Conservation (phyloP, 2,113 vertebrate genomes). For the Scartelaos histophorus region DNA sequence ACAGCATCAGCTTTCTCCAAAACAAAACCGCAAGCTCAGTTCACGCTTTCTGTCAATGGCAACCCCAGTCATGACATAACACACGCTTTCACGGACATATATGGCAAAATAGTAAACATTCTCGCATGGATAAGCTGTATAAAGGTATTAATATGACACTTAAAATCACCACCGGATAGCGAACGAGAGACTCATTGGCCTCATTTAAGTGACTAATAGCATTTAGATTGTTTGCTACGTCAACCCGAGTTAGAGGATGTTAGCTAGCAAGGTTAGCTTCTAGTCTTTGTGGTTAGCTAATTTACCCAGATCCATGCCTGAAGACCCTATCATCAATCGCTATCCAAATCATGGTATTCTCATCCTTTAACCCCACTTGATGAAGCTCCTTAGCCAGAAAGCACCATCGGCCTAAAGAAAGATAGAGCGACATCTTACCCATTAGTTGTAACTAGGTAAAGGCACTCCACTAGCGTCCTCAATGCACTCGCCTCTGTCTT, state of each 20-base stretch:
- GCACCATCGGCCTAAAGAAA: not conserved
- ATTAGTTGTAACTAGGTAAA: not conserved
- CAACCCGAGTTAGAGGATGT: not conserved
- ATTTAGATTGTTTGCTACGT: not conserved
- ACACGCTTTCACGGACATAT: not conserved
- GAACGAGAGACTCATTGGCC: conserved; percentile 30
- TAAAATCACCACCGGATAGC: conserved; percentile 26
- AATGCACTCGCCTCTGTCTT: not conserved
- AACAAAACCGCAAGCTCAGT: not conserved
- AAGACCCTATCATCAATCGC: not conserved
- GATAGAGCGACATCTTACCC: conserved; percentile 35
- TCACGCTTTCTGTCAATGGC: not conserved
- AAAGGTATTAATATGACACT: not conserved
- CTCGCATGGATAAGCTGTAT: not conserved
- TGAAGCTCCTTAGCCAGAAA: conserved; percentile 55
- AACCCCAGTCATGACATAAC: not conserved
- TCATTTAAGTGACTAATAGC: not conserved
- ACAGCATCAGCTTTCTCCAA: conserved; percentile 25
- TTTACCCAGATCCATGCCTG: not conserved
- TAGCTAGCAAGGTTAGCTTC: not conserved
- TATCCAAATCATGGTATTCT: not conserved
- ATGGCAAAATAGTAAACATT: not conserved
- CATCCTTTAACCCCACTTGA: conserved; percentile 13
- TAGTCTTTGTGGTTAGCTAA: not conserved
- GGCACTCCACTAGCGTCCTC: not conserved